Conservation (phyloP, 2,888 invertebrate species). For the Myathropa florea region DNA sequence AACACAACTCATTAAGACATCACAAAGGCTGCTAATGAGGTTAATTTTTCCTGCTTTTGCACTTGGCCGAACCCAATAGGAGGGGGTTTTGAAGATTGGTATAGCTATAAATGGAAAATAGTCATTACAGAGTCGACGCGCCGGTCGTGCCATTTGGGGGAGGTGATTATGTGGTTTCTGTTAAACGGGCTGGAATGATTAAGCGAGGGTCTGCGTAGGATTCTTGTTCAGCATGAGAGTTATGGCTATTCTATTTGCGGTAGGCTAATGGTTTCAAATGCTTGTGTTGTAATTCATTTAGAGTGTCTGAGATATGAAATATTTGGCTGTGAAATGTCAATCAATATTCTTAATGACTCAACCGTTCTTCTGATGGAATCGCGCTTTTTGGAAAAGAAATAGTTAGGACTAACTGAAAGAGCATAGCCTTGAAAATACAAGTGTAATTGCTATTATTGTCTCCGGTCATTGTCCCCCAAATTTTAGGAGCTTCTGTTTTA, state of each 20-base stretch:
- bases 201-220: slow-evolving; percentile 19
- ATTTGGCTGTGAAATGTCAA: not conserved
- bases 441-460: too few relatives aligned
- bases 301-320: not conserved
- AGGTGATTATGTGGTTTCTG: slow-evolving; percentile 49
- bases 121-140: slow-evolving; percentile 10
- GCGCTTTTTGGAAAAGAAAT: too few relatives aligned
- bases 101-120: slow-evolving; percentile 27
- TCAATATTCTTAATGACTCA: not conserved
- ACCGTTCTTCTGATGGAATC: not conserved
- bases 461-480: too few relatives aligned
- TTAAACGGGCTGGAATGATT: slow-evolving; percentile 57
- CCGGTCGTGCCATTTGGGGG: slow-evolving; percentile 47
- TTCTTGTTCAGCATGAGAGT: slow-evolving; percentile 59
- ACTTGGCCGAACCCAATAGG: not conserved
- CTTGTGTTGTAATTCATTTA: not conserved
- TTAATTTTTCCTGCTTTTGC: slow-evolving; percentile 63
- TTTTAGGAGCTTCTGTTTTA: too few relatives aligned
- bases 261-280: not conserved
- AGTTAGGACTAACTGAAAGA: too few relatives aligned
- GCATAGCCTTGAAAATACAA: too few relatives aligned
- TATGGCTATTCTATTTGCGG: slow-evolving; percentile 46
- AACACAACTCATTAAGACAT: slow-evolving; percentile 72
- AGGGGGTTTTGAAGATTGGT: not conserved
- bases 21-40: slow-evolving; percentile 72